These are phyloP conservation scores for Sphenopsis melanotis DNA, from an alignment of 2,797 vertebrate species.

Conservation along the genomic window DNA sequence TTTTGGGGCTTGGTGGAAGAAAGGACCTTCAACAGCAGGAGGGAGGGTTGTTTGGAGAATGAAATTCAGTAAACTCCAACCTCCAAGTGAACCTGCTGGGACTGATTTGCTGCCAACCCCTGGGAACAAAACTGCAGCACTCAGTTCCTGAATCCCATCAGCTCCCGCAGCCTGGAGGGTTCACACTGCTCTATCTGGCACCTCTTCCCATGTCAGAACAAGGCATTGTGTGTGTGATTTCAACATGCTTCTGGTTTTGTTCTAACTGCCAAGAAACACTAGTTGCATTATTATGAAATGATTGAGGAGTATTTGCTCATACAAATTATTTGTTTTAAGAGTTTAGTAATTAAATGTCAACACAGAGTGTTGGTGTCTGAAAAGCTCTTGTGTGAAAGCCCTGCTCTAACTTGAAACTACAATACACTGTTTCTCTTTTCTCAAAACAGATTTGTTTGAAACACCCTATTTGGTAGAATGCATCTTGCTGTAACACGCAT, in stretches of 20 bases:
- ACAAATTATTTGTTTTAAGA: constrained; percentile 70
- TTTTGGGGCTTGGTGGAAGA: constrained; percentile 10
- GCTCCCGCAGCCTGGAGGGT: constrained; percentile 39
- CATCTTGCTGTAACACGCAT: constrained; percentile 16
- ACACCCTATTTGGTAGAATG: constrained; percentile 5
- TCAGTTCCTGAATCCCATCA: constrained; percentile 47
- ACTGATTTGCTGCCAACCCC: constrained; percentile 43
- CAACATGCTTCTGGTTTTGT: constrained; percentile 70
- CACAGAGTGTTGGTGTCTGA: constrained; percentile 20
- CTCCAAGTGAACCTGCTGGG: constrained; percentile 54
- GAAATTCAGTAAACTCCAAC: constrained; percentile 54
- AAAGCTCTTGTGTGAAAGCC: neutral
- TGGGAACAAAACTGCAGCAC: constrained; percentile 36
- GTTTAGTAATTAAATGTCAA: constrained; percentile 69
- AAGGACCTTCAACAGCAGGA: constrained; percentile 14
- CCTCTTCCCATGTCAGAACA: constrained; percentile 70
- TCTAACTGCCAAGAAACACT: constrained; percentile 73
- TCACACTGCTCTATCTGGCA: constrained; percentile 58
- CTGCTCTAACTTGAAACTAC: constrained; percentile 45
- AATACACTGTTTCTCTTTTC: neutral
- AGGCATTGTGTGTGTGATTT: constrained; percentile 68
- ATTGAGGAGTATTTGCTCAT: constrained; percentile 70
- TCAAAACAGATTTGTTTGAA: constrained; percentile 7
- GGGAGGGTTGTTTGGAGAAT: constrained; percentile 29
- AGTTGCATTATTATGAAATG: constrained; percentile 73